Base-by-base conservation (phyloP, 1,140 invertebrate species). In the Apocrypta bakeri region DNA sequence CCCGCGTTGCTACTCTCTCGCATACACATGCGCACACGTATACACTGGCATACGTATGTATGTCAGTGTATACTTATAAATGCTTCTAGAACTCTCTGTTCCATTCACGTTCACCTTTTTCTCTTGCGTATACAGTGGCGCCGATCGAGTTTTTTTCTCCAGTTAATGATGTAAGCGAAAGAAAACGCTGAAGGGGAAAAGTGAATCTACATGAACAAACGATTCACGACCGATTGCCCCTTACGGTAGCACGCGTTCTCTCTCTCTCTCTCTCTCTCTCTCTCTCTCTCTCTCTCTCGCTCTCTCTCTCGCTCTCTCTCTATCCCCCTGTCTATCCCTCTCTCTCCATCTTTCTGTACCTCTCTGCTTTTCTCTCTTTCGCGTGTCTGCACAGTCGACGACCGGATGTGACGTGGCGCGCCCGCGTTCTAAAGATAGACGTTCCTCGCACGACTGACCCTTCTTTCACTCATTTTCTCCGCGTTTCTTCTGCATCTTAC, bases 391-490 rank as follows among this genome's bases (percentile, higher is more conserved):
- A 85, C 3, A 56, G 48, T 72, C 83, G 83, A 56, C 85, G 85
- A 89, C 87, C 87, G 87, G 88, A 89, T 88, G 86, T 89, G 88
- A 89, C 88, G 87, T 87, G 77, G 83, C 31, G 29, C 56, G 75
- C 71, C 79, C 79, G 69, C 83, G 82, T 84, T 88, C 87, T 89
- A 89, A 89, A 89, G 87, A 88, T 90, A 88, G 87, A 90, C 87
- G 80, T 80, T 37, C 33, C 14, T 83, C 76, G 85, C 83, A 82
- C 84, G 79, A 76, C 81, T 84, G 84, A 77, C 75, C 81, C 66
- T 82, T 82, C 64, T 31, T 72, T 68, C 63, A 17, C 61, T 78
- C 81, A 24, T 69, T 64, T 27, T 64, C 68, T 72, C 33, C 25
- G 4, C 25, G 40, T 79, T 77, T 71, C 77, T 79, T n/a, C 40